Conservation (phyloP, 2,113 vertebrate genomes). For the Clinocottus analis region DNA sequence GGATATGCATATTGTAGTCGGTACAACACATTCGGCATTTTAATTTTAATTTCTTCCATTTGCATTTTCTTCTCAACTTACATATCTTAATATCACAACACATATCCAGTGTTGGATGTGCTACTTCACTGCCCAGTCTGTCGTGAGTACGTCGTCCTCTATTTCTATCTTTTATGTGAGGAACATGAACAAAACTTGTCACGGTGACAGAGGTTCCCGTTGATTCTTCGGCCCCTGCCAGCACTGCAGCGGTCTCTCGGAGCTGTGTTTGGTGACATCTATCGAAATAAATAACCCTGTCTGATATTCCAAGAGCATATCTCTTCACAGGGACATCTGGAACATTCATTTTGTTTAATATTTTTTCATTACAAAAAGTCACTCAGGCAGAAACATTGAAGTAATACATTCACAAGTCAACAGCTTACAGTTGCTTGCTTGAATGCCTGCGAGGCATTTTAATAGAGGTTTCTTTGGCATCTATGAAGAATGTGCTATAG, state of each 20-base stretch:
- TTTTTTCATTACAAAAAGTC: conserved; percentile 31
- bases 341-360: conserved; percentile 45
- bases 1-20: too few relatives aligned
- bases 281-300: conserved; percentile 1
- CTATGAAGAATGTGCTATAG: background rate
- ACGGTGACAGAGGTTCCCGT: background rate
- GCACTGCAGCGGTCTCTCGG: conserved; percentile 1
- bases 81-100: background rate
- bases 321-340: conserved; percentile 1
- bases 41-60: background rate
- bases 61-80: conserved; percentile 13
- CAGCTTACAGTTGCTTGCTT: conserved; percentile 4
- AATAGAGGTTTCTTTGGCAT: conserved; percentile 2
- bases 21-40: background rate
- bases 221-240: conserved; percentile 12
- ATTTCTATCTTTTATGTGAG: conserved; percentile 23
- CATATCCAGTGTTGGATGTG: conserved; percentile 26
- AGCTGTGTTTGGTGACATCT: conserved; percentile 4
- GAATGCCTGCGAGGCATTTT: conserved; percentile 5
- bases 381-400: conserved; percentile 40
- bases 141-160: background rate
- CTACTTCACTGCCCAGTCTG: conserved; percentile 34
- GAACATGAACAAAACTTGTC: conserved; percentile 32
- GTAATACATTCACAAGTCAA: conserved; percentile 35
- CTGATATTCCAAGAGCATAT: conserved; percentile 19